Conservation (phyloP, 2,888 invertebrate species). For the Fabriciana adippe region DNA sequence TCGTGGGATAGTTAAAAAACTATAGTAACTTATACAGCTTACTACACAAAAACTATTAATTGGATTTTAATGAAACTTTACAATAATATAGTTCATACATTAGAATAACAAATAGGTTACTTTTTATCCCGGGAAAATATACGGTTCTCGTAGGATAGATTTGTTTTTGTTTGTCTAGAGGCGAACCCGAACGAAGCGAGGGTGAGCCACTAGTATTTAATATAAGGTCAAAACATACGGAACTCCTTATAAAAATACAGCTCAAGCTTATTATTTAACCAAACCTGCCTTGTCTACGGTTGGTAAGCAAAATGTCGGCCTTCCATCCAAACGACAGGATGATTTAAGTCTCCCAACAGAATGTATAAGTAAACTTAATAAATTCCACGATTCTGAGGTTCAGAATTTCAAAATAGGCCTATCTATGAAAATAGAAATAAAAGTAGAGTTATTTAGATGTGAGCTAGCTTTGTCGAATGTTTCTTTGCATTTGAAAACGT, state of each 20-base stretch:
- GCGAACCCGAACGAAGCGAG: too few species aligned
- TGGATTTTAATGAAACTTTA: too few species aligned
- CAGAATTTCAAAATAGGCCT: slow-evolving; percentile 38
- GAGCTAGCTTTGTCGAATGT: slow-evolving; percentile 13
- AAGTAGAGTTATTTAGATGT: slow-evolving; percentile 25
- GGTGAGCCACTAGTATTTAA: too few species aligned
- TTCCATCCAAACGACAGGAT: slow-evolving; percentile 30
- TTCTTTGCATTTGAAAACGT: not conserved
- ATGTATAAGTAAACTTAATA: slow-evolving; percentile 42
- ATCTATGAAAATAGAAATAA: slow-evolving; percentile 31
- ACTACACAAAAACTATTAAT: too few species aligned
- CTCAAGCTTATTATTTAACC: not conserved
- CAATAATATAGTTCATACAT: too few species aligned
- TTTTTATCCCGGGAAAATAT: too few species aligned
- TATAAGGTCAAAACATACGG: not conserved
- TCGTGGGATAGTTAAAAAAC: too few species aligned
- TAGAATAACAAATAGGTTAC: too few species aligned
- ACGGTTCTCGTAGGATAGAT: too few species aligned
- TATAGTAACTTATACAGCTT: too few species aligned
- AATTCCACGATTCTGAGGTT: slow-evolving; percentile 41
- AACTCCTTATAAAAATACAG: not conserved
- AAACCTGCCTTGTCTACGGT: slow-evolving; percentile 13
- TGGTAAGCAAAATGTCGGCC: slow-evolving; percentile 23
- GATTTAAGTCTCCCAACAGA: slow-evolving; percentile 33
- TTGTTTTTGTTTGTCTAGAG: too few species aligned